phyloP scores from a whole-genome alignment of 2,797 vertebrate genomes.

The Urocyon cinereoargenteus region DNA sequence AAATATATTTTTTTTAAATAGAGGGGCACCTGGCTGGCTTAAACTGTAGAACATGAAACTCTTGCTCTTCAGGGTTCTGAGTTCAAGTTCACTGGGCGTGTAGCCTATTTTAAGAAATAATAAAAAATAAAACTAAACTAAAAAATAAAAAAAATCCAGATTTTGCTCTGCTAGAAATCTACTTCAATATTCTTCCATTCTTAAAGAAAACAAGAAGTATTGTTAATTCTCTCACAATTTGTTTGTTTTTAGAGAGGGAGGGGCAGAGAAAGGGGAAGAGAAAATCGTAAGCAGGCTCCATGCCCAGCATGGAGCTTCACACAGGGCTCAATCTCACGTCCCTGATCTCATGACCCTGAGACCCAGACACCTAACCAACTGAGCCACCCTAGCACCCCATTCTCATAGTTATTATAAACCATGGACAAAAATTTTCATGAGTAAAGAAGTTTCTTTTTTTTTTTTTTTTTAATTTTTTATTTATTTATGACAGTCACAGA shows the following conservation, averaged over 20 bases:
- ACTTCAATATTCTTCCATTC: slow-evolving; percentile 59
- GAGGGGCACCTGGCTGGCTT: not conserved
- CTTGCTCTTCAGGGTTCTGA: not conserved
- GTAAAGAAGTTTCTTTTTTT: not conserved
- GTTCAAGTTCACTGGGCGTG: not conserved
- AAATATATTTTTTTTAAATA: not conserved
- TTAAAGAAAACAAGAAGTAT: not conserved
- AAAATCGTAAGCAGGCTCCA: not conserved
- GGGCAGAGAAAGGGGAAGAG: not conserved
- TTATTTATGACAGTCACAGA: no score
- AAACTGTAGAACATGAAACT: not conserved
- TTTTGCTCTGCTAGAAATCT: slow-evolving; percentile 78
- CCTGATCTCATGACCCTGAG: not conserved
- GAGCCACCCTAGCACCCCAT: not conserved
- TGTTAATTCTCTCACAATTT: not conserved
- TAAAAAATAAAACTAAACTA: not conserved
- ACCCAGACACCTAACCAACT: not conserved
- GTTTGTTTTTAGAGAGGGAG: not conserved
- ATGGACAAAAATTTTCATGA: not conserved
- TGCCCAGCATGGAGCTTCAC: not conserved
- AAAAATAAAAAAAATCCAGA: slow-evolving; percentile 69
- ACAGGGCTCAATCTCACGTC: not conserved
- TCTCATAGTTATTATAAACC: slow-evolving; percentile 1
- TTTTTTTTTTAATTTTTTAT: no score
- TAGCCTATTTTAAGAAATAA: not conserved